Conservation (phyloP, 2,113 vertebrate genomes). For the Petroica traversi region DNA sequence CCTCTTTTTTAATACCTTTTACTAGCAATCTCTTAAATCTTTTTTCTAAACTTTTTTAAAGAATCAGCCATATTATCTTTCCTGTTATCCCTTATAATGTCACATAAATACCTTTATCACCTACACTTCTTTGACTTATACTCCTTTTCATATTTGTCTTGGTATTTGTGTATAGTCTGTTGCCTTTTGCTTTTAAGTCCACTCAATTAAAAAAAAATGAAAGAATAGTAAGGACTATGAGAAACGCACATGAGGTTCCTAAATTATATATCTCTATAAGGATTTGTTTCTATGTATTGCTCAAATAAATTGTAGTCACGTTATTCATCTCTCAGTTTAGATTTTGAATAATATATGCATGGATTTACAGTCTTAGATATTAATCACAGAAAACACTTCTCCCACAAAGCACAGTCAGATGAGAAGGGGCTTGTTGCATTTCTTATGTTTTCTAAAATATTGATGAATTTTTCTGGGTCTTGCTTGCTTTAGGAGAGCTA, state of each 20-base stretch:
- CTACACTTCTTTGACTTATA: neutral
- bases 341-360: neutral
- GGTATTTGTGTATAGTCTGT: neutral
- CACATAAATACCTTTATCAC: neutral
- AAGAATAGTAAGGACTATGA: neutral
- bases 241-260: neutral
- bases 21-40: neutral
- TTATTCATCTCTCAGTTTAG: neutral
- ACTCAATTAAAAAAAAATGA: neutral
- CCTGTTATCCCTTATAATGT: neutral
- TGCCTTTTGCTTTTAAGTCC: neutral
- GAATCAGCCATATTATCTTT: neutral
- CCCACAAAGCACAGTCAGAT: neutral
- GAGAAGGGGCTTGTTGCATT: neutral
- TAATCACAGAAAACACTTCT: neutral
- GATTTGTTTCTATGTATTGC: neutral
- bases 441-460: neutral
- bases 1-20: neutral
- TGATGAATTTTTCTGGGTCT: neutral
- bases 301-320: neutral
- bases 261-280: neutral
- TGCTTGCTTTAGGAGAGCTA: neutral
- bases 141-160: neutral
- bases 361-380: neutral
- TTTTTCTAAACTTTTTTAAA: neutral